Base-by-base conservation (phyloP, 2,113 vertebrate genomes). In the Vanacampus margaritifer region DNA sequence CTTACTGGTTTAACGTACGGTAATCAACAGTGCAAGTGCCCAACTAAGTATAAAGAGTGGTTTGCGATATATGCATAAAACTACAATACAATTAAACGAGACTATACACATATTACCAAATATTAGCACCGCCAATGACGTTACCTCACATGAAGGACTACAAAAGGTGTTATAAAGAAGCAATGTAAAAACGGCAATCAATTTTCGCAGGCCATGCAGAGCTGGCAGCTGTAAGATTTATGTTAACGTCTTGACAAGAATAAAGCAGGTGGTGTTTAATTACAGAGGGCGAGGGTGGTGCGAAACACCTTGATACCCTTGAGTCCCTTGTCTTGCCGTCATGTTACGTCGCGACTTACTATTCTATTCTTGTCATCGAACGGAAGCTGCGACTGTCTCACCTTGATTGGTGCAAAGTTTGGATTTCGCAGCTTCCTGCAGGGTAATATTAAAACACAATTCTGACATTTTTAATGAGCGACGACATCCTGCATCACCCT, bases 191-290 rank as follows among this genome's bases (percentile, higher is more conserved):
- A 39, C 0, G 24, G 10, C 50, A 28, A 56, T 56, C 12, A 17
- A 14, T 57, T 13, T 57, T 57, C 51, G 28, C 8, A 19, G 16
- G 19, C 19, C 46, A 48, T 21, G 19, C 13, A 24, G 17, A 58
- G 53, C 57, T 26, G 65, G 64, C 70, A 87, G 72, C 70, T 69
- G 71, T 80, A 53, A 69, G 54, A 64, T 37, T 64, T 39, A 17
- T 57, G 32, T 57, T 32, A 36, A 39, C 58, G 12, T 41, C 73
- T 63, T 58, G 69, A 75, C 68, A 21, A 79, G 68, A 84, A 78
- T 75, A 71, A 65, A 71, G 64, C 63, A 72, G 69, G 79, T 78
- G 78, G 76, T 73, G 78, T 87, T 80, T 83, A 79, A 87, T 85
- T 74, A 69, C 74, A 50, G 36, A 53, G 65, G 62, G 75, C 70